Conservation (phyloP, 1,140 invertebrate genomes). For the Euwallacea similis region DNA sequence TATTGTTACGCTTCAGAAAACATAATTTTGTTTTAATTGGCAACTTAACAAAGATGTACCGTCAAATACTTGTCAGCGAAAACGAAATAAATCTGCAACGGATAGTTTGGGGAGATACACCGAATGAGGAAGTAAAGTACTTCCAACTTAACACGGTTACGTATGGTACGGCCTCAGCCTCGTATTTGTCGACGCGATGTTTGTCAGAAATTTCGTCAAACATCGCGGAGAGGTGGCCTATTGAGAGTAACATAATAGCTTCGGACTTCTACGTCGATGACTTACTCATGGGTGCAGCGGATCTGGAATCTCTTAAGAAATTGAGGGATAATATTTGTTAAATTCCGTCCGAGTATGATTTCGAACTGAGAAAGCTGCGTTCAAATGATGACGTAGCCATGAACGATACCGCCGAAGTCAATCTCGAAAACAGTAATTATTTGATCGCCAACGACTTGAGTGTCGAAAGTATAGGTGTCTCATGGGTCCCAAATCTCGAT, state of each 20-base stretch:
- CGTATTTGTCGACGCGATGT: slow-evolving; percentile 48
- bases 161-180: slow-evolving; percentile 48
- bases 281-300: slow-evolving; percentile 48
- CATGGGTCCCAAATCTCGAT: slow-evolving; percentile 16
- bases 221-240: slow-evolving; percentile 38
- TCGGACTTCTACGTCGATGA: slow-evolving; percentile 57
- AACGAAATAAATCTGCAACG: slow-evolving; percentile 47
- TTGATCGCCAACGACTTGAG: slow-evolving; percentile 28
- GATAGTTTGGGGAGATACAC: slow-evolving; percentile 49
- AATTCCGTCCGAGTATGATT: slow-evolving; percentile 36
- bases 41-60: slow-evolving; percentile 55
- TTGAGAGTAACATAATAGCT: slow-evolving; percentile 41
- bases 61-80: slow-evolving; percentile 45
- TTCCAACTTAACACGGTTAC: slow-evolving; percentile 46
- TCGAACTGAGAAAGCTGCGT: slow-evolving; percentile 44
- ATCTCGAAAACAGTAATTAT: slow-evolving; percentile 6
- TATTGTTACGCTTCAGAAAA: no score
- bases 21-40: no score
- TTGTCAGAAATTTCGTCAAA: slow-evolving; percentile 48
- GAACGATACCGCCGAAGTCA: background rate
- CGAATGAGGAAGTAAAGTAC: slow-evolving; percentile 34
- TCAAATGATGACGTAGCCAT: slow-evolving; percentile 35
- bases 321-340: slow-evolving; percentile 35
- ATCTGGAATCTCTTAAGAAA: slow-evolving; percentile 23
- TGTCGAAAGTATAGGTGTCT: slow-evolving; percentile 42